phyloP scores from a whole-genome alignment of 2,888 invertebrate genomes.

The Lochmaea capreae region DNA sequence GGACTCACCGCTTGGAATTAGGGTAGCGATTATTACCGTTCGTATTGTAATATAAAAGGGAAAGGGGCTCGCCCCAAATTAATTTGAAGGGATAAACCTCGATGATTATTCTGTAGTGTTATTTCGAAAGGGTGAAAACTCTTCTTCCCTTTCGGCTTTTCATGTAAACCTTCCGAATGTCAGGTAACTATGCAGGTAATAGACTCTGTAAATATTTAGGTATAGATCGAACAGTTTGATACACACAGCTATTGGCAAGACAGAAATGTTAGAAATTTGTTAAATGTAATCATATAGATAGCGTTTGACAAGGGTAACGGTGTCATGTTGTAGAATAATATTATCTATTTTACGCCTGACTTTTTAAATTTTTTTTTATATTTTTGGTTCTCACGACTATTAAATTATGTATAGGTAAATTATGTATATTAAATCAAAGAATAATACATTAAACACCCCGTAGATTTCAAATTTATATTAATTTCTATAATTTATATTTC shows the following conservation, averaged over 20 bases:
- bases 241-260: background rate
- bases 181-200: conserved; percentile 29
- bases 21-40: conserved; percentile 25
- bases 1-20: conserved; percentile 14
- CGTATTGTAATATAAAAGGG: conserved; percentile 25
- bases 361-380: no score
- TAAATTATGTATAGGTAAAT: no score
- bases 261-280: conserved; percentile 3
- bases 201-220: conserved; percentile 28
- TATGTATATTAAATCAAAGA: no score
- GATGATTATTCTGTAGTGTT: conserved; percentile 31
- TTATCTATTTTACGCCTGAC: background rate
- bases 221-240: conserved; percentile 16
- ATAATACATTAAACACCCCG: no score
- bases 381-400: no score
- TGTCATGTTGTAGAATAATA: background rate
- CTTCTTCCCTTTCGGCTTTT: conserved; percentile 4
- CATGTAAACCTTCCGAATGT: conserved; percentile 19
- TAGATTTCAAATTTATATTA: no score
- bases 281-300: conserved; percentile 6
- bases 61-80: conserved; percentile 26
- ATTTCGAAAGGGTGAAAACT: conserved; percentile 15
- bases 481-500: no score
- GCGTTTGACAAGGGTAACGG: background rate
- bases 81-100: conserved; percentile 30